These are phyloP conservation scores for Plectropomus leopardus DNA, from an alignment of 2,113 vertebrate genomes.

Conservation along the genomic window DNA sequence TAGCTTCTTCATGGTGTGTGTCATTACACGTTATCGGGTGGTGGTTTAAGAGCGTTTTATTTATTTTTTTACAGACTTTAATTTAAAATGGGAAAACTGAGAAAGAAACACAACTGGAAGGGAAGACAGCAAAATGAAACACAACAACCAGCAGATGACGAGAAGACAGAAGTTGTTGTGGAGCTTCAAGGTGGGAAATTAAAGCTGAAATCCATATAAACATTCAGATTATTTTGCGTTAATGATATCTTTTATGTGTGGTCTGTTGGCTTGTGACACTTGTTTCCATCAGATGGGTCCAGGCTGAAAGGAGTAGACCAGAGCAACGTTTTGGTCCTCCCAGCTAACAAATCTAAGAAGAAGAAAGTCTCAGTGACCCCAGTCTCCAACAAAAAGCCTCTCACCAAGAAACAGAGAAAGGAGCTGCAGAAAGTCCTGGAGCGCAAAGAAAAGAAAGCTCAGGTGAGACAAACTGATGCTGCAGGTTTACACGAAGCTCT, in stretches of 20 bases:
- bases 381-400: constrained; percentile 84
- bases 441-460: constrained; percentile 92
- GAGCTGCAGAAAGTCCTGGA: constrained; percentile 92
- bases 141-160: constrained; percentile 31
- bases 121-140: constrained; percentile 81
- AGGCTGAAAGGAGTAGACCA: constrained; percentile 90
- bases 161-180: constrained; percentile 71
- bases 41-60: too few relatives aligned
- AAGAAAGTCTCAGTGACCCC: constrained; percentile 21
- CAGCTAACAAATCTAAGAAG: constrained; percentile 87
- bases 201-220: not conserved
- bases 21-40: not conserved
- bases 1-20: not conserved
- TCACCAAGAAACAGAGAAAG: constrained; percentile 93
- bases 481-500: not conserved
- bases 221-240: not conserved
- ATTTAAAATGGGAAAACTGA: constrained; percentile 88
- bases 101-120: constrained; percentile 91
- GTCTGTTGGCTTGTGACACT: not conserved
- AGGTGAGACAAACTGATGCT: constrained; percentile 77
- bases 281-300: constrained; percentile 78
- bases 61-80: not conserved
- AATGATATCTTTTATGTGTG: not conserved
- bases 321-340: constrained; percentile 92
- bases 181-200: constrained; percentile 78